phyloP scores from a whole-genome alignment of 1,140 invertebrate species.

The Brachionus koreanus region DNA sequence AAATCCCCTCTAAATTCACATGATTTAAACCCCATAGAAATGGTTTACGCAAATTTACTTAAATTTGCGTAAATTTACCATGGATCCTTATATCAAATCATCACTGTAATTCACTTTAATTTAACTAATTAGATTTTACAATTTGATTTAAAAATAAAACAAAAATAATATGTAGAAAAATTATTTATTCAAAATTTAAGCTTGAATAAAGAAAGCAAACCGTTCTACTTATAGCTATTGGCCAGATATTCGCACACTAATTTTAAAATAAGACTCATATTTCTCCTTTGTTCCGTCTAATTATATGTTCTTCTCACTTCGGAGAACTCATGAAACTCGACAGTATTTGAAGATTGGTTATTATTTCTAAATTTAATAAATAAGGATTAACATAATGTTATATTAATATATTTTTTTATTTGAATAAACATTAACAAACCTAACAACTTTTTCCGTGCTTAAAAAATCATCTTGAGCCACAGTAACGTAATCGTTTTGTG shows the following conservation, averaged over 20 bases:
- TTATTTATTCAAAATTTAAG: not conserved
- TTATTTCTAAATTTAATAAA: not conserved
- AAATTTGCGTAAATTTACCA: too few species aligned
- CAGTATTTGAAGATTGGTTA: not conserved
- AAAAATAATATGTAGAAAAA: not conserved
- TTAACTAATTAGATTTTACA: too few species aligned
- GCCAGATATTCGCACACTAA: not conserved
- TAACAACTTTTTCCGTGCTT: not conserved
- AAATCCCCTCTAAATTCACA: too few species aligned
- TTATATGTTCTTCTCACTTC: not conserved
- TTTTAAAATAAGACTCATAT: not conserved
- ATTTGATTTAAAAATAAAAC: not conserved
- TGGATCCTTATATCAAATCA: too few species aligned
- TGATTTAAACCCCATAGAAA: too few species aligned
- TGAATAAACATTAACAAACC: not conserved
- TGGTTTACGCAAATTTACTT: too few species aligned
- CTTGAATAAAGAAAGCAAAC: not conserved
- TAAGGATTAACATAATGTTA: not conserved
- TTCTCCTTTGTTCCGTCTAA: not conserved
- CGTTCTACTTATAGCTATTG: not conserved
- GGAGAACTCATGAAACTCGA: constrained; percentile 19
- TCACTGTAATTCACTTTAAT: too few species aligned
- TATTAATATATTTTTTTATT: not conserved
- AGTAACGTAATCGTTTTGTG: not conserved
- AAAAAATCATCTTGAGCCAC: constrained; percentile 13